Conservation (phyloP, 2,113 vertebrate genomes). For the Megalops atlanticus region DNA sequence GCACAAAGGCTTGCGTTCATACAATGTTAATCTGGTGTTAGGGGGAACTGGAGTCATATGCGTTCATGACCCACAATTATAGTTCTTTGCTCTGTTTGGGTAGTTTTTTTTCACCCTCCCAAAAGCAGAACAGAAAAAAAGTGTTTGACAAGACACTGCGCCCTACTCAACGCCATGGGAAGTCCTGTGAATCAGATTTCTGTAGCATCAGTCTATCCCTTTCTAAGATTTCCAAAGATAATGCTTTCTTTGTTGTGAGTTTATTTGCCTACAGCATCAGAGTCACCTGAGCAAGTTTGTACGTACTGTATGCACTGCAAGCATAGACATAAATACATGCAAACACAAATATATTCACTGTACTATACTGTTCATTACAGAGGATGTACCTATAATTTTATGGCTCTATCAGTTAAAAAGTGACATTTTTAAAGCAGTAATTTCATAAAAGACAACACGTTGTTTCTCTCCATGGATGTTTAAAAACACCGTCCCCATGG, state of each 20-base stretch:
- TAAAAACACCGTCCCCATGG: background rate
- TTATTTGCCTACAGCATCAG: too few species aligned
- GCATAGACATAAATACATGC: too few species aligned
- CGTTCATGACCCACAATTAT: background rate
- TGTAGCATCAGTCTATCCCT: background rate
- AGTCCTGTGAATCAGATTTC: background rate
- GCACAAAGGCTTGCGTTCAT: background rate
- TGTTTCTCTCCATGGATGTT: too few species aligned
- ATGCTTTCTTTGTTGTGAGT: background rate
- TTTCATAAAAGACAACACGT: too few species aligned
- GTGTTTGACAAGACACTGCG: background rate
- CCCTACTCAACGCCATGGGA: background rate
- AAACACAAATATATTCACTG: background rate
- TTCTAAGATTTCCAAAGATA: background rate
- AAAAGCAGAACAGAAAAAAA: background rate
- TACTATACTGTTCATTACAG: too few species aligned
- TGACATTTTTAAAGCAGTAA: background rate
- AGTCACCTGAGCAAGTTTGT: too few species aligned
- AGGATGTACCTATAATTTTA: too few species aligned
- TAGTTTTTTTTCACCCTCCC: background rate
- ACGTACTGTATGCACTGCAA: too few species aligned
- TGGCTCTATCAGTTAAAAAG: too few species aligned
- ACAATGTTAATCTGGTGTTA: background rate
- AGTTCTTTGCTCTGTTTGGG: too few species aligned
- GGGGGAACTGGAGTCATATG: slow-evolving; percentile 5